These are phyloP conservation scores for Saimiri boliviensis DNA, from an alignment of 2,113 vertebrate genomes.

Conservation along the genomic window DNA sequence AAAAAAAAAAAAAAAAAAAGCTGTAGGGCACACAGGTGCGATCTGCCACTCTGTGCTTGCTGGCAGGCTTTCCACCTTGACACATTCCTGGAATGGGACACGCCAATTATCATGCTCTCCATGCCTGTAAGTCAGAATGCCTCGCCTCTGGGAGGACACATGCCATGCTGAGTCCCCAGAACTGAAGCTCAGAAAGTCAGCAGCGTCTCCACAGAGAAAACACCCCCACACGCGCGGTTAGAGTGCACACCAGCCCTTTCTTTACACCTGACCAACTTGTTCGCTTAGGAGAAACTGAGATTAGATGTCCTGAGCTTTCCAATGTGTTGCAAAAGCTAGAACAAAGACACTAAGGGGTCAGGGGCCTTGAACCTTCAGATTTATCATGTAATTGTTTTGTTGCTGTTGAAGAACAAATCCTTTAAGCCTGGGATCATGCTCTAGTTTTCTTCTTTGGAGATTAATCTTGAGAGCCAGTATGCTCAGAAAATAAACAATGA, in stretches of 20 bases:
- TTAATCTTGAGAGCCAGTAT: neutral
- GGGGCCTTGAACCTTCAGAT: neutral
- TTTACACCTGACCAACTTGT: neutral
- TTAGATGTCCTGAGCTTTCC: neutral
- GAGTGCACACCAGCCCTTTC: neutral
- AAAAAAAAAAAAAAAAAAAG: too few relatives aligned
- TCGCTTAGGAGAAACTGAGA: neutral
- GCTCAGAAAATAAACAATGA: constrained; percentile 17
- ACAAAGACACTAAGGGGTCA: neutral
- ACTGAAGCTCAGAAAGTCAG: neutral
- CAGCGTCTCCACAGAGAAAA: neutral
- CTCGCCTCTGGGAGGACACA: neutral
- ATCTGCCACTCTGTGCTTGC: neutral
- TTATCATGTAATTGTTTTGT: neutral
- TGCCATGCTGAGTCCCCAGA: neutral
- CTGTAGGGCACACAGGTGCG: accelerated
- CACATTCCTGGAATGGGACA: neutral
- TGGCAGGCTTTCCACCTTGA: neutral
- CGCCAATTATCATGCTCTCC: neutral
- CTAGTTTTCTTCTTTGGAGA: neutral
- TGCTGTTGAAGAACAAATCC: neutral
- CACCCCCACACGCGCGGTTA: accelerated
- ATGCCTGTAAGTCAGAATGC: neutral
- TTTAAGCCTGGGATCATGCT: neutral
- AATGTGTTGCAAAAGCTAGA: neutral